These are phyloP conservation scores for Sciurus niger DNA, from an alignment of 2,113 vertebrate genomes.

Conservation along the genomic window DNA sequence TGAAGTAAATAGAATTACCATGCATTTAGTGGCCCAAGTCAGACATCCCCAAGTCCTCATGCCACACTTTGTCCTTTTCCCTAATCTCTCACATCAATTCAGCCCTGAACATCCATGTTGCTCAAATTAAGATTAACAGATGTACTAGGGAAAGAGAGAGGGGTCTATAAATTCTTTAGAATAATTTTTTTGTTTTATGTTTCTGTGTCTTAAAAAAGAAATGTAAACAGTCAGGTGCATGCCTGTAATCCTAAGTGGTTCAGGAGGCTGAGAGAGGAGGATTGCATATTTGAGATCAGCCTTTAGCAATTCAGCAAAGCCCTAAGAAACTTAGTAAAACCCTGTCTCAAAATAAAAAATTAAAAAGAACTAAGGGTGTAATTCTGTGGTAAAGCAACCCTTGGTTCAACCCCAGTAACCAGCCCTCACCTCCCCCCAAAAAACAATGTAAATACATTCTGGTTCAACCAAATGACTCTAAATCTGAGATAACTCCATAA, in stretches of 20 bases:
- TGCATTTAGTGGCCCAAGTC: background rate
- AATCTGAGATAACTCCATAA: background rate
- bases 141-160: background rate
- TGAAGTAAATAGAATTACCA: background rate
- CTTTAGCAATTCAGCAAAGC: too few species aligned
- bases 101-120: conserved; percentile 21
- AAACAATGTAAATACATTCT: background rate
- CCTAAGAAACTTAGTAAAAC: too few species aligned
- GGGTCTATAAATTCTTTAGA: background rate
- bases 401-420: too few species aligned
- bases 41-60: background rate
- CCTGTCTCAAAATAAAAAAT: too few species aligned
- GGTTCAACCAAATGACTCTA: background rate
- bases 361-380: too few species aligned
- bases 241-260: too few species aligned
- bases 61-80: background rate
- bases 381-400: too few species aligned
- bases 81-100: background rate
- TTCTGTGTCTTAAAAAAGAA: conserved; percentile 4
- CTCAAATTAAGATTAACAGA: conserved; percentile 14
- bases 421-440: background rate
- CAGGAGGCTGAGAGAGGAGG: too few species aligned
- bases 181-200: conserved; percentile 57
- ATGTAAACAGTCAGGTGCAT: background rate
- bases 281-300: too few species aligned